phyloP scores from a whole-genome alignment of 1,140 invertebrate genomes.

The Bombus impatiens region DNA sequence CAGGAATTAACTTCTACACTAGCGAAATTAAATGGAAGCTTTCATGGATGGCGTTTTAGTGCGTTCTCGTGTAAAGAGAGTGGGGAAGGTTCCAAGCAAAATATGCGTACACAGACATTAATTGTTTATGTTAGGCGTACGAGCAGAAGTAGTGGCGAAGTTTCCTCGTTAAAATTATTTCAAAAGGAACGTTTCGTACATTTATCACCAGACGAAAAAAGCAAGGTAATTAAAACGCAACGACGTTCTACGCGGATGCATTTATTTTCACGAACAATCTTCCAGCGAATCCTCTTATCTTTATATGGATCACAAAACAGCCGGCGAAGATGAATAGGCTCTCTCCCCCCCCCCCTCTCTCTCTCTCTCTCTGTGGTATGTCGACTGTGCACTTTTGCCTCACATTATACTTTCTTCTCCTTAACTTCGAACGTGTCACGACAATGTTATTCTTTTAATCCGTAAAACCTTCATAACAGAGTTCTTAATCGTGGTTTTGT shows the following conservation, averaged over 20 bases:
- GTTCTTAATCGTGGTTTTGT: not conserved
- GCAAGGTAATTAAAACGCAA: constrained; percentile 52
- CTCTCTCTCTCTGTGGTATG: constrained; percentile 1
- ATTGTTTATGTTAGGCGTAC: constrained; percentile 28
- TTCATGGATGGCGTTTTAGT: not conserved
- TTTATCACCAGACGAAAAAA: constrained; percentile 40
- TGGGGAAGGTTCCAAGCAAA: not conserved
- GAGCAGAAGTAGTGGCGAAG: not conserved
- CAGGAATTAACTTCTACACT: not conserved
- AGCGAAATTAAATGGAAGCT: constrained; percentile 27
- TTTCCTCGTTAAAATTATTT: constrained; percentile 3
- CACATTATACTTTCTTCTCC: not conserved
- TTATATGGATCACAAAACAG: constrained; percentile 48
- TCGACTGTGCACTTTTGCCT: constrained; percentile 39
- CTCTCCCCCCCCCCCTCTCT: not conserved
- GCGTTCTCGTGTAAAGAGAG: not conserved
- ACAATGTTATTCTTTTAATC: not conserved
- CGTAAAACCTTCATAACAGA: no score
- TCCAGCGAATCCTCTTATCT: constrained; percentile 10
- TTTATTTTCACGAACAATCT: constrained; percentile 50
- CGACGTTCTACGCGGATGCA: constrained; percentile 22
- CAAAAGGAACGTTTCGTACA: constrained; percentile 32
- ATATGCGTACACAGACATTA: constrained; percentile 21
- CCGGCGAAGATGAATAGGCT: constrained; percentile 34
- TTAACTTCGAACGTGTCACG: not conserved